Base-by-base conservation (phyloP, 2,113 vertebrate genomes). In the Gopherus evgoodei region DNA sequence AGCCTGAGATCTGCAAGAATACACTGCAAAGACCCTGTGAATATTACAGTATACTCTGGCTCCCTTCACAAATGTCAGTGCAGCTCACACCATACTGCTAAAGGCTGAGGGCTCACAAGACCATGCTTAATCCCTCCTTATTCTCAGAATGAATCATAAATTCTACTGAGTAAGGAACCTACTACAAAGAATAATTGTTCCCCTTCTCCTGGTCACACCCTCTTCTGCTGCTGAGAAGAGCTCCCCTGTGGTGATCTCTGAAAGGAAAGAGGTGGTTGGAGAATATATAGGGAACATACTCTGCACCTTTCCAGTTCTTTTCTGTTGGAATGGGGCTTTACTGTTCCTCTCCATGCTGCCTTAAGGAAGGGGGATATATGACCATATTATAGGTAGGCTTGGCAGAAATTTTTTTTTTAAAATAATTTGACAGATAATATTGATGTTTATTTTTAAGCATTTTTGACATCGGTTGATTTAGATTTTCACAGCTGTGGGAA, bases 21-120 rank as follows among this genome's bases (percentile, higher is more conserved):
- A 17, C 27, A 31, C 35, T 22, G 49, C 27, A 31, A 91, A 84
- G 22, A 42, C 47, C 85, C 85, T 76, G n/a, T 65, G 44, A 89
- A 56, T 47, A n/a, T 6, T 22, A 78, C 49, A 27, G 52, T n/a
- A 1, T 52, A 13, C 2, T 0, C 25, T 56, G 53, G 35, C 59
- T 49, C 27, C 35, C 65, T 72, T 72, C 91, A 10, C 75, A 91
- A 90, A 50, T 38, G 27, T 69, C 52, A 35, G 31, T 1, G 84
- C 6, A 1, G 0, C 3, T 1, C 17, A 38, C n/a, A 62, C 27
- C 0, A 0, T 21, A 42, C 27, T 9, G 22, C 2, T 10, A 16
- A 52, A 79, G 79, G 49, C 31, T 82, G n/a, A 76, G 42, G 31
- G 72, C 86, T 84, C 76, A 8, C 21, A 38, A 72, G 17, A 42